Percentiles rank a stretch among this genome's conserved stretches.
phyloP scores from a whole-genome alignment of 2,113 vertebrate species.

The Pelmatolapia mariae region DNA sequence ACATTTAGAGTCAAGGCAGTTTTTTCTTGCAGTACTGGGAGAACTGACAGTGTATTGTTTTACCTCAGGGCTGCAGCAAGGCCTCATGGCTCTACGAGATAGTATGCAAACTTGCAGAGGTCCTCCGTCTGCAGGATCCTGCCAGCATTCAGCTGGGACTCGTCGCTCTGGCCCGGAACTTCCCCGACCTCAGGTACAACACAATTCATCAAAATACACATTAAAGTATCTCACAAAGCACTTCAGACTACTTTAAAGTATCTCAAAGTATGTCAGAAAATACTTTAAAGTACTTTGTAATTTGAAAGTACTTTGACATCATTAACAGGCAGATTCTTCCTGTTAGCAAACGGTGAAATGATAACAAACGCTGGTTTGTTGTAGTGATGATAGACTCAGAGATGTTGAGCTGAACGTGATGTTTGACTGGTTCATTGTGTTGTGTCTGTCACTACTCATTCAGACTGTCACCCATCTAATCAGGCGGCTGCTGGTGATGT shows the following conservation, averaged over 20 bases:
- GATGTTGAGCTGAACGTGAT: neutral
- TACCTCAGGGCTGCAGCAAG: slow-evolving; percentile 27
- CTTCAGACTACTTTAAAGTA: neutral
- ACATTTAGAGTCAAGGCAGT: neutral
- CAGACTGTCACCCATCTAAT: neutral
- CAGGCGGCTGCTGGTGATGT: neutral
- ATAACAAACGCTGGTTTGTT: neutral
- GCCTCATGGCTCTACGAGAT: neutral
- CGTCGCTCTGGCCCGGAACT: slow-evolving; percentile 59
- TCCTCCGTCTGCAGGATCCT: slow-evolving; percentile 81
- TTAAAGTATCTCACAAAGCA: neutral
- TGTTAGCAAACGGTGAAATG: neutral
- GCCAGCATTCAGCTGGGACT: slow-evolving; percentile 81
- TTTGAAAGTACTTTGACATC: neutral
- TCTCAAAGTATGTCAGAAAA: neutral
- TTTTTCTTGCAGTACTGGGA: neutral
- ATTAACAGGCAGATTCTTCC: neutral
- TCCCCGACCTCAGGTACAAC: slow-evolving; percentile 82
- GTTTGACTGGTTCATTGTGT: neutral
- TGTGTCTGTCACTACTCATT: neutral
- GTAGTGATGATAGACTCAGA: neutral
- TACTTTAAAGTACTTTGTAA: neutral
- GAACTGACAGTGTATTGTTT: neutral
- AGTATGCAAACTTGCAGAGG: slow-evolving; percentile 76
- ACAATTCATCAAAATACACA: neutral